Percentiles rank a stretch among this genome's conserved stretches.
Evolutionary conservation across 2,888 invertebrate genomes (phyloP).

Genomic region (Cepaea hortensis): DNA sequence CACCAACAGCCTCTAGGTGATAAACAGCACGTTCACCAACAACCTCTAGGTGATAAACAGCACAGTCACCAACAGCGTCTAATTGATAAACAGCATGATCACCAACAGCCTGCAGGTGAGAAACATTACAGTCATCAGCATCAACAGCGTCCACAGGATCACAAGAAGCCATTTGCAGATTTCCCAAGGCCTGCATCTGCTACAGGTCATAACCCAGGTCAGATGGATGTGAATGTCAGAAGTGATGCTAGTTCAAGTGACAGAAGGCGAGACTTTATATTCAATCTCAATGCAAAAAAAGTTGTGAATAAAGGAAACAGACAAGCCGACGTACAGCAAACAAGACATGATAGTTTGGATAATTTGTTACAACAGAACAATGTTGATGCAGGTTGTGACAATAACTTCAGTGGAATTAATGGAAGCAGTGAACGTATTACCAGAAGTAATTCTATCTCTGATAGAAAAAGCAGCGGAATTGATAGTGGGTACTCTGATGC

Average conservation of each 20-base stretch:
- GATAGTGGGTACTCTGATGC: not conserved
- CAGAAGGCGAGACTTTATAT: not conserved
- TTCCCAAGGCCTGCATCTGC: not conserved
- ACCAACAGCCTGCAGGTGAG: not conserved
- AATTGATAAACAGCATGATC: not conserved
- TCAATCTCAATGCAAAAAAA: not conserved
- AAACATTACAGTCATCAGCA: not conserved
- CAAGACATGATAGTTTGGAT: not conserved
- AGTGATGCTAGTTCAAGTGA: not conserved
- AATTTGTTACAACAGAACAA: not conserved
- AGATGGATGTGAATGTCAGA: not conserved
- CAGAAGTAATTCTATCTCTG: not conserved
- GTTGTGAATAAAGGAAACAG: not conserved
- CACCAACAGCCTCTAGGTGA: no score
- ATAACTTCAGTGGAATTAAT: not conserved
- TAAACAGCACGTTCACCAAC: not conserved
- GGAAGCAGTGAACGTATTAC: not conserved
- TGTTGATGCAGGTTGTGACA: not conserved
- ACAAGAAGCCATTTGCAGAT: not conserved
- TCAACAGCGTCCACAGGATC: not conserved
- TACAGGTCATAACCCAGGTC: not conserved
- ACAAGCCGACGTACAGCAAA: not conserved
- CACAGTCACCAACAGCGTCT: not conserved
- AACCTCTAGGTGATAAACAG: not conserved
- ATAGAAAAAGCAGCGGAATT: not conserved